These are phyloP conservation scores for Alces alces DNA, from an alignment of 2,113 vertebrate genomes.

Conservation along the genomic window DNA sequence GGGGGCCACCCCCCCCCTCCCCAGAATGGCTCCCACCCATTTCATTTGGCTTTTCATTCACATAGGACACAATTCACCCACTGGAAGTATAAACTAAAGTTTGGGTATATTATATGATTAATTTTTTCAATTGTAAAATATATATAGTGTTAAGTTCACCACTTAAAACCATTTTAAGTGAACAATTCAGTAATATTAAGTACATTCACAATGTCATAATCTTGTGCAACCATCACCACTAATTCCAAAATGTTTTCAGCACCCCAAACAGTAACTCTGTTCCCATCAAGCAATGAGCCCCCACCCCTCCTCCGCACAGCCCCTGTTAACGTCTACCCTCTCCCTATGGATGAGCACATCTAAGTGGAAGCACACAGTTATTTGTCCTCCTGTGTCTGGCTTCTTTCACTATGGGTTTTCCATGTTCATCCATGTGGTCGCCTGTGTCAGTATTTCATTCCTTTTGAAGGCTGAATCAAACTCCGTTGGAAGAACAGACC, in stretches of 20 bases:
- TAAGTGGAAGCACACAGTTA: accelerated
- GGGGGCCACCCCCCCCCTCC: not conserved
- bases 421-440: accelerated
- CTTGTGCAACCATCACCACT: not conserved
- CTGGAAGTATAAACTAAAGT: not conserved
- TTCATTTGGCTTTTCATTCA: not conserved
- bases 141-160: not conserved
- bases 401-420: not conserved
- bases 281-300: accelerated
- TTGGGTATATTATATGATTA: not conserved
- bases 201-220: not conserved
- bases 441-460: accelerated
- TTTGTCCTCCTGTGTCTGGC: not conserved
- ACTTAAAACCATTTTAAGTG: not conserved
- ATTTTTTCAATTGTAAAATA: not conserved
- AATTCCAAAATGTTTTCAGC: not conserved
- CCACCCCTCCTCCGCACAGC: accelerated
- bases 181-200: not conserved
- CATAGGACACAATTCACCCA: not conserved
- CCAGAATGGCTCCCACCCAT: accelerated
- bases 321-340: accelerated
- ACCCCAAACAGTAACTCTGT: not conserved
- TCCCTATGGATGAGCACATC: accelerated
- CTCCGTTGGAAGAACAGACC: accelerated
- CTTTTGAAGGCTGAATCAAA: not conserved